Evolutionary conservation across 2,888 invertebrate genomes (phyloP), one percentile per base, ranked within the genome.

Genomic region (Cyclophora punctaria): DNA sequence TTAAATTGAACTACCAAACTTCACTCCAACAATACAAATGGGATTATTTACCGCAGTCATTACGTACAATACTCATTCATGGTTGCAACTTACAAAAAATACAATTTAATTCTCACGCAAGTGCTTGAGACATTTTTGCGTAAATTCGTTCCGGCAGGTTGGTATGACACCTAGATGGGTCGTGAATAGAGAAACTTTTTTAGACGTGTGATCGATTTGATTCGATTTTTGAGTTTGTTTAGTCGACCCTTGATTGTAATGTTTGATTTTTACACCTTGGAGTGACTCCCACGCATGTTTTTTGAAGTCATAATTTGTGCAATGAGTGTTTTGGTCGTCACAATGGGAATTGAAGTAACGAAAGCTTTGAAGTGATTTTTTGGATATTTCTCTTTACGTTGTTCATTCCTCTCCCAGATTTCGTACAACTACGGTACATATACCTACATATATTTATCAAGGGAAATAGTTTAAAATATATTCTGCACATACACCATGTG

Each of bases 31-130:
- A 82, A 83, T 78, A 77, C 80, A 80, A 85, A 84, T 82, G 69
- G 72, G 68, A 73, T 80, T 79, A 83, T 83, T 86, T 83, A 78
- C 79, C 73, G 69, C 69, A 78, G 78, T 79, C 78, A 84, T 81
- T 83, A 80, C 78, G 59, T 49, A 78, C 79, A 81, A 82, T 68
- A 63, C 64, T 70, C 83, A 86, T 84, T 85, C 82, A 86, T 75
- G 63, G 62, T 52, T 65, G 61, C 52, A 52, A 34, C 54, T 60
- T 47, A 34, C 56, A 63, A 64, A 57, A 61, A 71, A 74, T 69
- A 66, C 56, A 63, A 72, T 71, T 70, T 69, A 50, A 69, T 82
- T 83, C 82, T 75, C 82, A 82, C 77, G 75, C 59, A 56, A 61
- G 67, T 70, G 70, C 72, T 69, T 60, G 62, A 60, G 60, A 50